A percentile compares a stretch with the other conserved stretches of the same genome.
These are phyloP conservation scores for Chydorus sphaericus DNA, from an alignment of 2,888 invertebrate genomes.

Conservation along the genomic window DNA sequence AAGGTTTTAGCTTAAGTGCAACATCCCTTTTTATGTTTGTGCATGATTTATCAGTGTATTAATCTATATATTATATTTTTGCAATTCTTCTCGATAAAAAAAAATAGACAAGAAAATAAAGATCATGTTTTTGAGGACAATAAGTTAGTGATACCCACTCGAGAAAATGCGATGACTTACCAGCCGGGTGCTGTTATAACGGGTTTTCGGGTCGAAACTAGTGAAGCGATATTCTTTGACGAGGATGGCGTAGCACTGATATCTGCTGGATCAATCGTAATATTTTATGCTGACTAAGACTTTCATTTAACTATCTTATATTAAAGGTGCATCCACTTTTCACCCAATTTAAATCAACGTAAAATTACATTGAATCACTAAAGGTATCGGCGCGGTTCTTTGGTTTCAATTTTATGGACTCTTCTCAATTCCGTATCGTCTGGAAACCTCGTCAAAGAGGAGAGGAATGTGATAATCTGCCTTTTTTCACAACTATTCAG, in stretches of 20 bases:
- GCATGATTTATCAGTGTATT: too few species aligned
- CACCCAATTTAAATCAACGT: too few species aligned
- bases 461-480: constrained; percentile 9
- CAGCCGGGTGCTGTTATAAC: constrained; percentile 10
- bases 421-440: constrained; percentile 11
- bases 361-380: too few species aligned
- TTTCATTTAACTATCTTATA: background rate
- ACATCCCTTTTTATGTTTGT: too few species aligned
- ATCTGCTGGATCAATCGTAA: constrained; percentile 6
- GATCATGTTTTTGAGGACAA: too few species aligned
- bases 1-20: too few species aligned
- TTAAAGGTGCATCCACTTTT: too few species aligned
- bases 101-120: too few species aligned
- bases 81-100: too few species aligned
- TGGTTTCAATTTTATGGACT: constrained; percentile 4
- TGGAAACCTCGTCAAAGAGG: background rate
- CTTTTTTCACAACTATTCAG: constrained; percentile 2
- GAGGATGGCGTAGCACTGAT: background rate
- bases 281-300: background rate
- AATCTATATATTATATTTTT: too few species aligned
- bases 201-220: constrained; percentile 10
- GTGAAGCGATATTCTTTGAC: constrained; percentile 5
- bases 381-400: constrained; percentile 10
- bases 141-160: background rate
- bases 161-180: background rate